Percentiles rank a stretch among this genome's conserved stretches.
These are phyloP conservation scores for Caerostris darwini DNA, from an alignment of 1,140 invertebrate species.

Conservation along the genomic window DNA sequence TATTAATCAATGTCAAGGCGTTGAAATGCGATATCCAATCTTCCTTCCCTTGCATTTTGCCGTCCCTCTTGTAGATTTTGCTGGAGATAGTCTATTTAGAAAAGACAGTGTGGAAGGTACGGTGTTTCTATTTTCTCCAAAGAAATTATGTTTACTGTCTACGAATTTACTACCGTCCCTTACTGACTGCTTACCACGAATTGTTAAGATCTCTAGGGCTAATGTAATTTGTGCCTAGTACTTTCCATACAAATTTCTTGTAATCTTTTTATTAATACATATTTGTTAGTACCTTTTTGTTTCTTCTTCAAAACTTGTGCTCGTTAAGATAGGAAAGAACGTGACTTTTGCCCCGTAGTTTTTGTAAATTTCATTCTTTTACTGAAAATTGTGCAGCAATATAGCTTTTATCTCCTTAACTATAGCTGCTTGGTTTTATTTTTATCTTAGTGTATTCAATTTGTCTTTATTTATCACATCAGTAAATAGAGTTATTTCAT, in stretches of 20 bases:
- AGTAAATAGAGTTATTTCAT: too few relatives aligned
- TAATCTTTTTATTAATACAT: neutral
- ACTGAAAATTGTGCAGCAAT: neutral
- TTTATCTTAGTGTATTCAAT: too few relatives aligned
- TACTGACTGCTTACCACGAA: neutral
- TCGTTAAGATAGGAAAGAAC: neutral
- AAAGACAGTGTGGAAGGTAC: neutral
- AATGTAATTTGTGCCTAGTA: slow-evolving; percentile 5
- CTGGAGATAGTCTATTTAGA: slow-evolving; percentile 45
- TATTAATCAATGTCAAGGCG: slow-evolving; percentile 72
- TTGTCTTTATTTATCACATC: too few relatives aligned
- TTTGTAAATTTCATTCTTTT: neutral
- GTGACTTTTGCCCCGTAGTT: neutral
- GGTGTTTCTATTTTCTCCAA: neutral
- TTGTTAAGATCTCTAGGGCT: neutral
- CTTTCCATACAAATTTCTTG: neutral
- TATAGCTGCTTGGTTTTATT: too few relatives aligned
- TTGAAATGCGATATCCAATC: slow-evolving; percentile 68
- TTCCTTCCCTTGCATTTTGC: slow-evolving; percentile 36
- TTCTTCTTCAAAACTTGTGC: neutral
- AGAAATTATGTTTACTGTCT: slow-evolving; percentile 31
- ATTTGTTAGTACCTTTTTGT: neutral
- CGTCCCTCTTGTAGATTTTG: slow-evolving; percentile 58
- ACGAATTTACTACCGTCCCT: neutral
- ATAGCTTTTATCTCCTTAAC: neutral